Percentiles rank a stretch among this genome's conserved stretches.
phyloP scores from a whole-genome alignment of 2,888 invertebrate species.

The Xanthia togata region DNA sequence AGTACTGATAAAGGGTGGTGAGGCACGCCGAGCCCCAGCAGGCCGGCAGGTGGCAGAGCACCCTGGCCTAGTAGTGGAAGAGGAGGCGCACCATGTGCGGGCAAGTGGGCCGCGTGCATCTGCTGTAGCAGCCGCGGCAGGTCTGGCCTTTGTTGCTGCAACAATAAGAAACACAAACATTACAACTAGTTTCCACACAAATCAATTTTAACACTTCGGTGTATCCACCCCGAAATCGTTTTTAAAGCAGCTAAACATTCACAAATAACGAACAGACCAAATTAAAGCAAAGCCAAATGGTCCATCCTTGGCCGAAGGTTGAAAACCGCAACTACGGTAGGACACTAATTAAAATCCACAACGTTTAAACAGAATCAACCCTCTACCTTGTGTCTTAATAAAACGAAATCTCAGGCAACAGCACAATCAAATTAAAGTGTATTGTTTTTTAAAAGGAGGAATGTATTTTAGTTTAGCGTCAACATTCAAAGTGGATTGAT shows the following conservation, averaged over 20 bases:
- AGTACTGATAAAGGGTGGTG: conserved; percentile 95
- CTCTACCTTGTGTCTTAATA: conserved; percentile 39
- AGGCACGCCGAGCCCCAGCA: conserved; percentile 93
- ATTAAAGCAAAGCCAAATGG: conserved; percentile 35
- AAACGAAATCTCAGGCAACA: conserved; percentile 43
- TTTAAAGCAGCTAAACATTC: conserved; percentile 35
- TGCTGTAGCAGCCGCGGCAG: conserved; percentile 96
- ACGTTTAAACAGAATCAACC: conserved; percentile 50
- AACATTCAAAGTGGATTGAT: conserved; percentile 88
- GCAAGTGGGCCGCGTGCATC: conserved; percentile 97
- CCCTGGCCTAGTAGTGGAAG: conserved; percentile 90
- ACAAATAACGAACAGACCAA: conserved; percentile 25
- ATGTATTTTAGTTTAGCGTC: conserved; percentile 78
- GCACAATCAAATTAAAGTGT: conserved; percentile 52
- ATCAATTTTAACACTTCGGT: conserved; percentile 21
- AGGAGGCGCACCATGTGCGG: conserved; percentile 94
- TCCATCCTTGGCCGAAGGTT: conserved; percentile 23
- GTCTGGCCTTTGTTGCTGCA: conserved; percentile 96
- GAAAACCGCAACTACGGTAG: conserved; percentile 46
- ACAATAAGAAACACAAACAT: conserved; percentile 60
- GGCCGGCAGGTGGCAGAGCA: conserved; percentile 89
- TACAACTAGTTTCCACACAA: conserved; percentile 13
- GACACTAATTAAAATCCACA: conserved; percentile 54
- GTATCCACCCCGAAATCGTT: conserved; percentile 6
- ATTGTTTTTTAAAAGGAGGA: conserved; percentile 67